These are phyloP conservation scores for Caenorhabditis elegans DNA, from an alignment of 1,140 invertebrate genomes.

Conservation along the genomic window DNA sequence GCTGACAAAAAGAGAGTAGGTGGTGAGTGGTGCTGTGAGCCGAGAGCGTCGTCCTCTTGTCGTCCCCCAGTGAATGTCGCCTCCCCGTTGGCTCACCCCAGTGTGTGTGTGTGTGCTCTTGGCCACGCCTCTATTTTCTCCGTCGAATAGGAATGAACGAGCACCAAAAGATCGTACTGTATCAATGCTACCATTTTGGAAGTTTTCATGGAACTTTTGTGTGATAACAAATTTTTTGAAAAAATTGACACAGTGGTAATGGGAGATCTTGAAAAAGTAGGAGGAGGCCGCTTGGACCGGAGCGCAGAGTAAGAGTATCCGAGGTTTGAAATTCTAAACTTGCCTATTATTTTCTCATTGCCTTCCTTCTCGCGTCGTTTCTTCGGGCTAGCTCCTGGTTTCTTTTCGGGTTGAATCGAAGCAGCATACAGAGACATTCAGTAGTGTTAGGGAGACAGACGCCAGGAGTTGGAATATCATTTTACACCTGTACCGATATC, in stretches of 20 bases:
- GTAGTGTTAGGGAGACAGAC: neutral
- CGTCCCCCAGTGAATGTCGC: neutral
- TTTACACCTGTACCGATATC: conserved; percentile 33
- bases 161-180: neutral
- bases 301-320: conserved; percentile 19
- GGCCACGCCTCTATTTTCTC: neutral
- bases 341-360: conserved; percentile 33
- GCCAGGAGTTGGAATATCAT: conserved; percentile 28
- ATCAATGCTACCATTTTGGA: neutral
- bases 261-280: neutral
- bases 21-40: conserved; percentile 26
- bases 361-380: conserved; percentile 15
- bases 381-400: neutral
- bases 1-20: neutral
- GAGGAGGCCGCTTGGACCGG: neutral
- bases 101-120: neutral
- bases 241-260: neutral
- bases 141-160: conserved; percentile 11
- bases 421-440: neutral
- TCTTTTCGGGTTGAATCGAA: conserved; percentile 13
- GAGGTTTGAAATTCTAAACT: conserved; percentile 33
- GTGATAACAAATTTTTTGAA: neutral
- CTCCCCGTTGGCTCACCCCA: neutral
- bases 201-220: neutral
- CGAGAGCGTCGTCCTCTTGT: conserved; percentile 25